Percentiles rank a stretch among this genome's conserved stretches.
These are phyloP conservation scores for Theretra japonica DNA, from an alignment of 2,888 invertebrate genomes.

Conservation along the genomic window DNA sequence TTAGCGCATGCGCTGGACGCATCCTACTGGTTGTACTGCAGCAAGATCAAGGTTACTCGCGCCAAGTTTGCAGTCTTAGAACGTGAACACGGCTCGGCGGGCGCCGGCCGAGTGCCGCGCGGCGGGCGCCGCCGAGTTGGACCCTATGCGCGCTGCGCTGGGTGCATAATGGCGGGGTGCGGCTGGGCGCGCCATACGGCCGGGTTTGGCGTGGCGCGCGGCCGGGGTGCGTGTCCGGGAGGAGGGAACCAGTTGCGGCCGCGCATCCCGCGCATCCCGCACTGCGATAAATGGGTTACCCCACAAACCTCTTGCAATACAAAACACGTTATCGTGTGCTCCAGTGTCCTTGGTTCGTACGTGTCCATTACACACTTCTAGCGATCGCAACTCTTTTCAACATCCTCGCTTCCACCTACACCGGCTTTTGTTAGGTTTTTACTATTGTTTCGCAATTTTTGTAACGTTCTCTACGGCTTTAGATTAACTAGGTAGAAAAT, in stretches of 20 bases:
- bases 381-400: slow-evolving; percentile 20
- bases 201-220: slow-evolving; percentile 31
- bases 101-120: too few species aligned
- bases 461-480: neutral
- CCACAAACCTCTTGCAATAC: slow-evolving; percentile 82
- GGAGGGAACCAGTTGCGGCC: slow-evolving; percentile 67
- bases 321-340: slow-evolving; percentile 46
- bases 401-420: neutral
- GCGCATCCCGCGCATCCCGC: slow-evolving; percentile 58
- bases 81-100: slow-evolving; percentile 4
- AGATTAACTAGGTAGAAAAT: neutral
- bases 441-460: slow-evolving; percentile 18
- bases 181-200: slow-evolving; percentile 22
- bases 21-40: slow-evolving; percentile 75
- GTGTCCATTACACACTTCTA: slow-evolving; percentile 17
- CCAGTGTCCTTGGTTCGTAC: slow-evolving; percentile 28
- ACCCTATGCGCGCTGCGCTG: slow-evolving; percentile 20
- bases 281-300: slow-evolving; percentile 80
- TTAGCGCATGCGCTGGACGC: slow-evolving; percentile 73
- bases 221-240: slow-evolving; percentile 43
- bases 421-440: neutral
- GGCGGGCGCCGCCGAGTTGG: slow-evolving; percentile 32
- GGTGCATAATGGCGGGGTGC: slow-evolving; percentile 31
- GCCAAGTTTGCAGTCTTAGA: slow-evolving; percentile 26
- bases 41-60: slow-evolving; percentile 79